phyloP scores from a whole-genome alignment of 1,140 invertebrate genomes.

The Gryon sp. region DNA sequence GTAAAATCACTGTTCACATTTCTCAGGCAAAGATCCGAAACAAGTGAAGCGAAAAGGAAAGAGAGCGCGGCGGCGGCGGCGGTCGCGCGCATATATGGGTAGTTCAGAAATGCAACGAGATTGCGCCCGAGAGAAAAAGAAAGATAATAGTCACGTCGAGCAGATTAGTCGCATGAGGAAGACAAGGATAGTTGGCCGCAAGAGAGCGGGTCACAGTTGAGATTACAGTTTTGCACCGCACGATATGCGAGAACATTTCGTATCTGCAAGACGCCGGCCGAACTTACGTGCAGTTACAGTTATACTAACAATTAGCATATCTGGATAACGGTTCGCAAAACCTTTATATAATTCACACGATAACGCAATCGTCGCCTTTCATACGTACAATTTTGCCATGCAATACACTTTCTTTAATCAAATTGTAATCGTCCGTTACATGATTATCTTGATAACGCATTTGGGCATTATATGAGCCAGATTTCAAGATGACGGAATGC shows the following conservation, averaged over 20 bases:
- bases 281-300: conserved; percentile 59
- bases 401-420: too few species aligned
- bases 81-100: conserved; percentile 41
- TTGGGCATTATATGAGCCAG: too few species aligned
- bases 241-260: conserved; percentile 58
- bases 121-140: conserved; percentile 61
- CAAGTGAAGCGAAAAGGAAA: conserved; percentile 62
- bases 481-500: too few species aligned
- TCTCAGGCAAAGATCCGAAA: conserved; percentile 56
- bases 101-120: conserved; percentile 51
- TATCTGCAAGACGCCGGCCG: conserved; percentile 54
- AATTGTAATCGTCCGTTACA: too few species aligned
- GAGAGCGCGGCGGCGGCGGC: too few species aligned
- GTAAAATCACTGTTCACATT: conserved; percentile 50
- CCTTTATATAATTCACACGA: conserved; percentile 57
- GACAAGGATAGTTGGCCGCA: conserved; percentile 55
- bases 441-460: too few species aligned
- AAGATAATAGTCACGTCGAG: conserved; percentile 58
- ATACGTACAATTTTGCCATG: too few species aligned
- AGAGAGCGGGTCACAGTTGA: conserved; percentile 60
- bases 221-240: conserved; percentile 59
- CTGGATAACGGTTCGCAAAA: conserved; percentile 57
- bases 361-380: conserved; percentile 55
- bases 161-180: conserved; percentile 50
- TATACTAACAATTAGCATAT: conserved; percentile 58